Evolutionary conservation across 2,113 vertebrate species (phyloP).

Genomic region (Tricholaema leucomelas): DNA sequence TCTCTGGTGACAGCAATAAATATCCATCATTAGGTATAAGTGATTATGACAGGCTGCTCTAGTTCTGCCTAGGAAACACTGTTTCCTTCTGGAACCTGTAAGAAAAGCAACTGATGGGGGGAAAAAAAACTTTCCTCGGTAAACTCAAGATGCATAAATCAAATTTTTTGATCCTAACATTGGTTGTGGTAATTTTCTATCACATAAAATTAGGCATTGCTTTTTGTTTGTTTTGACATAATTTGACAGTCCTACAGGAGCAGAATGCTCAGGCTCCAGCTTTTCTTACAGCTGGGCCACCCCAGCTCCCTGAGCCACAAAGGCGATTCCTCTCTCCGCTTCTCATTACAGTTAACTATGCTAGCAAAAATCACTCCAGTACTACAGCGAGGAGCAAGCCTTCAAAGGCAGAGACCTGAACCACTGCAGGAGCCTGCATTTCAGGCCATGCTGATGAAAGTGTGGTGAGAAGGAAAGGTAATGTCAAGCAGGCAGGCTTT

Average conservation of each 20-base stretch:
- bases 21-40: constrained; percentile 36
- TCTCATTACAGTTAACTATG: background rate
- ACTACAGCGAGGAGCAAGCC: background rate
- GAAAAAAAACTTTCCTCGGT: background rate
- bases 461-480: background rate
- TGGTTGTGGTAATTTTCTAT: background rate
- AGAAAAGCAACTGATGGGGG: background rate
- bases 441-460: background rate
- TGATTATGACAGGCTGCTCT: constrained; percentile 13
- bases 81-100: constrained; percentile 21
- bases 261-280: background rate
- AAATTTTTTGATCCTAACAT: background rate
- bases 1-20: constrained; percentile 48
- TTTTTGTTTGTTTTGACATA: background rate
- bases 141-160: constrained; percentile 12
- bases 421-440: accelerated
- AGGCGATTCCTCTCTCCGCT: background rate
- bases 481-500: accelerated
- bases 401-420: background rate
- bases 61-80: background rate
- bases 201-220: background rate
- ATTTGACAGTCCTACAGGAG: background rate
- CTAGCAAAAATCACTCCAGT: background rate
- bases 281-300: accelerated
- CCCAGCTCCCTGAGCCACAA: background rate